Evolutionary conservation across 2,888 invertebrate species (phyloP), one percentile per base, ranked within the genome.

Genomic region (Hyles lineata): DNA sequence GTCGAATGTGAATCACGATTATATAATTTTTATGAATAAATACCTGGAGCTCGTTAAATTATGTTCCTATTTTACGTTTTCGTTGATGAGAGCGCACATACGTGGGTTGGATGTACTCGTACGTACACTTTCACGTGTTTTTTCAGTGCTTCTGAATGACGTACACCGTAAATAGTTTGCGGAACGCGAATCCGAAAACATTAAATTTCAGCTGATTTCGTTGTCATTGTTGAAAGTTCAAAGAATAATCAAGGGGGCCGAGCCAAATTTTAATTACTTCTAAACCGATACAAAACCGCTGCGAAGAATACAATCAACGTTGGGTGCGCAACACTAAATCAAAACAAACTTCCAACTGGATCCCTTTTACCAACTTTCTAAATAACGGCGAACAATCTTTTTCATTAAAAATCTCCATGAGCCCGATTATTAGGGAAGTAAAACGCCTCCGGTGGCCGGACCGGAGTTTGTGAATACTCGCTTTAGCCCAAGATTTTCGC

Each of bases 371-470:
- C 88, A 94, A 94, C 91, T 93, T 93, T 91, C 89, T 90, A 91
- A 93, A 94, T 93, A 93, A 93, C 90, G 91, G 87, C 88, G 90
- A 91, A 92, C 92, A 92, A 93, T 92, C 91, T 93, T 93, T 93
- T 94, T 93, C 93, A 94, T 93, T 93, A 94, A 93, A 94, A 93
- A 92, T 92, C 91, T 92, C 89, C 91, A 92, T 91, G 91, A 90
- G 87, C 89, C 88, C 90, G 91, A 93, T 94, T 93, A 93, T 93
- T 92, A 92, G 90, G 89, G 89, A 90, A 91, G 92, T 89, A 90
- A 92, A 94, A 90, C 91, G 92, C 93, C 92, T 90, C 90, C 90
- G 92, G 93, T 89, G 88, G 86, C 86, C 82, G 82, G 84, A 78
- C 83, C 82, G 80, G 85, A 88, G 87, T 88, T 91, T 85, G 85